Conservation (phyloP, 1,140 invertebrate species). For the Aphidius gifuensis region DNA sequence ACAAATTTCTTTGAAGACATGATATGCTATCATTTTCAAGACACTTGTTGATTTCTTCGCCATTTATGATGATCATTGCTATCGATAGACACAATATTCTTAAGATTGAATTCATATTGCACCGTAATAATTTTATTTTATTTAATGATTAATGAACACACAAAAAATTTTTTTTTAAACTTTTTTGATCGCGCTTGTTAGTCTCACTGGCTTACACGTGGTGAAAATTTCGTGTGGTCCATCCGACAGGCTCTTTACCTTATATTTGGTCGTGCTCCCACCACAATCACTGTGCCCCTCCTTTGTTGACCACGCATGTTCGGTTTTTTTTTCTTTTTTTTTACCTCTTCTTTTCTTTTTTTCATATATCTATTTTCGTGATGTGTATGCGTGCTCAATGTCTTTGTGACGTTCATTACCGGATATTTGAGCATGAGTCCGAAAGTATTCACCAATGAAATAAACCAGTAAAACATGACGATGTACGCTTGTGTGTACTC, state of each 20-base stretch:
- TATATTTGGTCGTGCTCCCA: slow-evolving; percentile 49
- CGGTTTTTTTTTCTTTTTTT: slow-evolving; percentile 2
- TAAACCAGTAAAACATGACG: background rate
- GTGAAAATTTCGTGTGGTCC: slow-evolving; percentile 53
- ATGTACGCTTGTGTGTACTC: slow-evolving; percentile 4
- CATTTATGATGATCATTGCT: slow-evolving; percentile 33
- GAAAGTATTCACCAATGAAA: slow-evolving; percentile 25
- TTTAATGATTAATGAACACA: background rate
- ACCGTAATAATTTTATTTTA: slow-evolving; percentile 11
- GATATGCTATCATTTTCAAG: slow-evolving; percentile 65
- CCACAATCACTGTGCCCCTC: background rate
- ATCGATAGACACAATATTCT: slow-evolving; percentile 30
- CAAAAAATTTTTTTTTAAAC: slow-evolving; percentile 9
- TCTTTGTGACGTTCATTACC: slow-evolving; percentile 15
- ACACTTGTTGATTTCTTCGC: slow-evolving; percentile 55
- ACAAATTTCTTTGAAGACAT: slow-evolving; percentile 63
- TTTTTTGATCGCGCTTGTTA: slow-evolving; percentile 20
- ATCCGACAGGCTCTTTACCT: slow-evolving; percentile 52
- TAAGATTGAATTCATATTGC: slow-evolving; percentile 25
- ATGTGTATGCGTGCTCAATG: slow-evolving; percentile 33
- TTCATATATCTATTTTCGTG: too few species aligned
- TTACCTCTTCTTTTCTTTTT: background rate
- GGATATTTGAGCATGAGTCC: slow-evolving; percentile 13
- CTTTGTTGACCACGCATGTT: too few species aligned
- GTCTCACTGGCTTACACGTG: slow-evolving; percentile 40